These are phyloP conservation scores for Lypha dubia DNA, from an alignment of 2,888 invertebrate species.

Conservation along the genomic window DNA sequence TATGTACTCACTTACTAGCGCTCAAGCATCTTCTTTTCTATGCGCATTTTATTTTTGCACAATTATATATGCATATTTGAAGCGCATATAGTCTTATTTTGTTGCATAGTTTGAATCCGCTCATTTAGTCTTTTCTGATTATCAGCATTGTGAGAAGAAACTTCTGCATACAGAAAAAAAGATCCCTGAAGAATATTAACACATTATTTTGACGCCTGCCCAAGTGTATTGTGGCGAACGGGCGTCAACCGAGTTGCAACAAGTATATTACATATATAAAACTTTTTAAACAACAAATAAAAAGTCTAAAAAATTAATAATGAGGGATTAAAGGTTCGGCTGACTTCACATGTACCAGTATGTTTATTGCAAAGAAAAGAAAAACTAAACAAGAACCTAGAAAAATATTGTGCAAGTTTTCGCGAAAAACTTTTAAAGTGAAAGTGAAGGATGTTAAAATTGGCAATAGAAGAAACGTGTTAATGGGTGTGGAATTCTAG, in stretches of 20 bases:
- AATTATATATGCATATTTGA: conserved; percentile 43
- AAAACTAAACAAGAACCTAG: not conserved
- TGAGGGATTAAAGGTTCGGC: not conserved
- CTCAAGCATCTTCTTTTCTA: not conserved
- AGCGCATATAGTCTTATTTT: conserved; percentile 3
- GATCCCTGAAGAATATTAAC: conserved; percentile 66
- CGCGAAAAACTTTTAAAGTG: not conserved
- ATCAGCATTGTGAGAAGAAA: conserved; percentile 25
- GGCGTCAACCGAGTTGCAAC: conserved; percentile 41
- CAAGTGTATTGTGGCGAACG: conserved; percentile 46
- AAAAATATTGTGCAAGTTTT: too few relatives aligned
- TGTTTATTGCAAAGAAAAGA: not conserved
- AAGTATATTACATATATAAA: conserved; percentile 37
- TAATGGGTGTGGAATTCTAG: not conserved
- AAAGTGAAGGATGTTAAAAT: not conserved
- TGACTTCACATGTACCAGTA: not conserved
- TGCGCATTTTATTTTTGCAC: not conserved
- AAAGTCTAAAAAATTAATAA: not conserved
- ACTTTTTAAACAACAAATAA: not conserved
- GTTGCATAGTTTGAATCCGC: conserved; percentile 23
- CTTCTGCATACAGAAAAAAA: conserved; percentile 24
- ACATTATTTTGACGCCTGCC: conserved; percentile 71
- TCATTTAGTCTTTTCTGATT: conserved; percentile 8
- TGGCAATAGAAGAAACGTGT: not conserved
- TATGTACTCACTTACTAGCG: not conserved